Percentiles rank a stretch among this genome's conserved stretches.
Evolutionary conservation across 2,888 invertebrate genomes (phyloP).

Genomic region (Perithous albicinctus): DNA sequence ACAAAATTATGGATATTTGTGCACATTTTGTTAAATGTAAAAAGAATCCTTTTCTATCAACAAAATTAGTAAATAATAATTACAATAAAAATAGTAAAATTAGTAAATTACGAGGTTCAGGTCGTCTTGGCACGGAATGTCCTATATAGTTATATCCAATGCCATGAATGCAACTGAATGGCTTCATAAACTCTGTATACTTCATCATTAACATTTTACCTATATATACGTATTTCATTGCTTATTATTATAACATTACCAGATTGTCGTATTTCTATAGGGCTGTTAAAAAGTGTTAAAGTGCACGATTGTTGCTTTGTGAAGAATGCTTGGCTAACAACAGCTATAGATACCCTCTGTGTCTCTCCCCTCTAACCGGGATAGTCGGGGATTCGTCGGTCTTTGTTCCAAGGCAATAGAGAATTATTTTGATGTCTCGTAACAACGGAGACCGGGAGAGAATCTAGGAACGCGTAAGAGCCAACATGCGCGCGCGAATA

Average conservation of each 20-base stretch:
- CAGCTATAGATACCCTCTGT: too few relatives aligned
- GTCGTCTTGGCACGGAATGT: not conserved
- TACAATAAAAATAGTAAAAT: not conserved
- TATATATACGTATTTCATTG: not conserved
- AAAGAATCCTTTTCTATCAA: not conserved
- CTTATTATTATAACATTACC: not conserved
- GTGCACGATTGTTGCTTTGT: conserved; percentile 1
- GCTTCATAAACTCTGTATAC: not conserved
- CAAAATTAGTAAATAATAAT: not conserved
- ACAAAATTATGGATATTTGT: too few relatives aligned
- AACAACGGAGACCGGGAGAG: not conserved
- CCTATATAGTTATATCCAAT: not conserved
- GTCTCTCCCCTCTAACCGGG: not conserved
- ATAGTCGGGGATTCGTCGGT: not conserved
- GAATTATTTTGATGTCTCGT: not conserved
- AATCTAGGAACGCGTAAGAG: not conserved
- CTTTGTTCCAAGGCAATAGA: conserved; percentile 10
- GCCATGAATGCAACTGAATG: not conserved
- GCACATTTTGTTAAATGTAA: not conserved
- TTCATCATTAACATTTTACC: not conserved
- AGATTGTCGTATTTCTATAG: conserved; percentile 5
- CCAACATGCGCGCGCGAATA: conserved; percentile 11
- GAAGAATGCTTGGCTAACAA: not conserved
- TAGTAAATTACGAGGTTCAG: not conserved
- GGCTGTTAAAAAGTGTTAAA: not conserved